A percentile compares a stretch with the other conserved stretches of the same genome.
Evolutionary conservation across 2,888 invertebrate species (phyloP).

Genomic region (Argynnis bischoffii): DNA sequence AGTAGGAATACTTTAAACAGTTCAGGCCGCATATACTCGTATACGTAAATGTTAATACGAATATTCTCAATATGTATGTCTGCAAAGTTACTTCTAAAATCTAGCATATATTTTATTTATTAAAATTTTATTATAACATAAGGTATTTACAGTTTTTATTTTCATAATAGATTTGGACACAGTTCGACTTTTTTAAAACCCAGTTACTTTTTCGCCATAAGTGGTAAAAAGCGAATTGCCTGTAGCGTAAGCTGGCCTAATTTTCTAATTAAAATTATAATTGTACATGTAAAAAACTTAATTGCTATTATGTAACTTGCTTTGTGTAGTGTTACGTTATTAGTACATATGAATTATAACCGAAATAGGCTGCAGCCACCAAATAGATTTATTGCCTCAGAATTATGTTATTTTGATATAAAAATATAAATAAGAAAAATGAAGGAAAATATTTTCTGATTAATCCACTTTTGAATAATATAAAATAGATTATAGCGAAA

Average conservation of each 20-base stretch:
- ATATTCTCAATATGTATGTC: background rate
- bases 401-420: too few relatives aligned
- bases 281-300: constrained; percentile 14
- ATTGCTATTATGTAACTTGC: background rate
- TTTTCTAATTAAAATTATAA: constrained; percentile 19
- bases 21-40: background rate
- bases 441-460: background rate
- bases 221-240: constrained; percentile 17
- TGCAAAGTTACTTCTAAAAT: too few relatives aligned
- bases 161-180: background rate
- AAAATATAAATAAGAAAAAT: too few relatives aligned
- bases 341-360: background rate
- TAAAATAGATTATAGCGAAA: constrained; percentile 25
- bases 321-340: background rate
- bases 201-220: constrained; percentile 24
- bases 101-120: background rate
- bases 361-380: too few relatives aligned
- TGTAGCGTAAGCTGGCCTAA: constrained; percentile 15
- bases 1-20: background rate
- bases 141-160: background rate
- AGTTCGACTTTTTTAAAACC: constrained; percentile 20
- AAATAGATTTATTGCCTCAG: too few relatives aligned
- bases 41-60: background rate
- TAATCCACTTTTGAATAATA: constrained; percentile 30
- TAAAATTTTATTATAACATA: background rate